phyloP scores from a whole-genome alignment of 2,113 vertebrate genomes.

The Urocolius indicus region DNA sequence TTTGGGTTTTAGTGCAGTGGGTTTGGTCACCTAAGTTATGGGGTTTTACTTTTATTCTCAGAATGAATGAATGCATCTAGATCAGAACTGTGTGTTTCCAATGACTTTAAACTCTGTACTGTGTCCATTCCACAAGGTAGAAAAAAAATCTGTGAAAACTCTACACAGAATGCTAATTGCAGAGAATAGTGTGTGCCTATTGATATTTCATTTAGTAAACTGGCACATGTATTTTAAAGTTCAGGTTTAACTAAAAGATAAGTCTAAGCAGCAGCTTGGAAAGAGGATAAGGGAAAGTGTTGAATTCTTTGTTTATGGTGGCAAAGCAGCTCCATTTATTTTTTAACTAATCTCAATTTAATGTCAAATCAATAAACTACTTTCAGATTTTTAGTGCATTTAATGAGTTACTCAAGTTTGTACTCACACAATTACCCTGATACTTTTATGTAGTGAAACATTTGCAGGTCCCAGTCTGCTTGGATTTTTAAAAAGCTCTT shows the following conservation, averaged over 20 bases:
- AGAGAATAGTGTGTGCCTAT: slow-evolving; percentile 12
- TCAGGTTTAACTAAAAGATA: slow-evolving; percentile 83
- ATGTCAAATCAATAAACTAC: slow-evolving; percentile 61
- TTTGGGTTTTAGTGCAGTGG: not conserved
- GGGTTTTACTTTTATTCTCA: not conserved
- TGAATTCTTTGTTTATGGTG: slow-evolving; percentile 62
- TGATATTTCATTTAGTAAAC: slow-evolving; percentile 72
- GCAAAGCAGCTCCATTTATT: slow-evolving; percentile 56
- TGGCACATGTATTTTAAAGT: slow-evolving; percentile 72
- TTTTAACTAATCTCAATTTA: slow-evolving; percentile 63
- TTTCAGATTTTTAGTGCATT: slow-evolving; percentile 26
- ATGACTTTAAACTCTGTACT: slow-evolving; percentile 21
- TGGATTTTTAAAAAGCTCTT: slow-evolving; percentile 9
- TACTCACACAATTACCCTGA: slow-evolving; percentile 17
- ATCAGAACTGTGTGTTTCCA: not conserved
- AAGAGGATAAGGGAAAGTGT: slow-evolving; percentile 29
- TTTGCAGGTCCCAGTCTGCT: not conserved
- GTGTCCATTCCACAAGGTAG: not conserved
- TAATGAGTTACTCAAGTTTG: slow-evolving; percentile 32
- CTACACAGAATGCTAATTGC: slow-evolving; percentile 39
- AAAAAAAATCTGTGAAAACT: not conserved
- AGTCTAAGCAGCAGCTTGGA: slow-evolving; percentile 60
- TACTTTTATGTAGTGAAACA: not conserved
- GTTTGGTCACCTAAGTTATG: not conserved
- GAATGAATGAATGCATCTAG: not conserved